A percentile compares a stretch with the other conserved stretches of the same genome.
These are phyloP conservation scores for Cotesia congregata DNA, from an alignment of 2,888 invertebrate species.

Conservation along the genomic window DNA sequence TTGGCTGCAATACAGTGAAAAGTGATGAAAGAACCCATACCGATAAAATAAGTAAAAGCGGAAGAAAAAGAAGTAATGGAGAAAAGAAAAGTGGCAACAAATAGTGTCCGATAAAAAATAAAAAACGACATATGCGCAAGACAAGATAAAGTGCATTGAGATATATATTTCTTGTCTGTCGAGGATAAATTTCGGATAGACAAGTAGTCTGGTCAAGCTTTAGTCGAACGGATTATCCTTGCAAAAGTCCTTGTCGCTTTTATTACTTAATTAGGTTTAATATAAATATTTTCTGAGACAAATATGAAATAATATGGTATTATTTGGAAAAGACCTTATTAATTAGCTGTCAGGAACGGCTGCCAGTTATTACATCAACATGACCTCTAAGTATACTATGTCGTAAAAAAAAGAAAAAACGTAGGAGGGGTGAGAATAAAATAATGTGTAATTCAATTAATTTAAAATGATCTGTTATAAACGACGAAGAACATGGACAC, in stretches of 20 bases:
- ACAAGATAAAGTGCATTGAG: slow-evolving; percentile 16
- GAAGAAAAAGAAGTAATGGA: background rate
- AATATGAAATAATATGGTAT: background rate
- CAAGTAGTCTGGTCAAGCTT: background rate
- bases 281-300: background rate
- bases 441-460: background rate
- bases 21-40: background rate
- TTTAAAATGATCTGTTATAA: background rate
- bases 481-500: background rate
- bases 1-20: background rate
- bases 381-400: background rate
- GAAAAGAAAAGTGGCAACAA: background rate
- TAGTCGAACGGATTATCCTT: background rate
- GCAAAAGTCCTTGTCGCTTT: background rate
- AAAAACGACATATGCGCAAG: slow-evolving; percentile 6
- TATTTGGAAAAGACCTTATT: background rate
- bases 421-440: background rate
- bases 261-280: background rate
- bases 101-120: background rate
- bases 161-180: background rate
- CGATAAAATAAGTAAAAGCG: background rate
- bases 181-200: slow-evolving; percentile 10
- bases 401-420: background rate
- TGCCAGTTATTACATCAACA: background rate
- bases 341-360: background rate